Evolutionary conservation across 2,113 vertebrate genomes (phyloP).

Genomic region (Bettongia penicillata): DNA sequence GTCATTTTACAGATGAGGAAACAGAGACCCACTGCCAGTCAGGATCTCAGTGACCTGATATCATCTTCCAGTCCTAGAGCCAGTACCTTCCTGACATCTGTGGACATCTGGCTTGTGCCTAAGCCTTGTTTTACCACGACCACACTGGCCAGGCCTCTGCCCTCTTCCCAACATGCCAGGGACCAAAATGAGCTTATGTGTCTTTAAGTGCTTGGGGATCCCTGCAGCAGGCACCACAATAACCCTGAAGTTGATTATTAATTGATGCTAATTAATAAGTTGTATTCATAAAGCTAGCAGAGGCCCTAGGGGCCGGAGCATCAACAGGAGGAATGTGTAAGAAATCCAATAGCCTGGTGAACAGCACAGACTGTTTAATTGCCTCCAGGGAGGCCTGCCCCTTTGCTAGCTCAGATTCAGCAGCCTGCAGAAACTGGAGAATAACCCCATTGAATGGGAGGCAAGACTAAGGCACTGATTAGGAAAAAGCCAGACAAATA

Average conservation of each 20-base stretch:
- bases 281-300: neutral
- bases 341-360: neutral
- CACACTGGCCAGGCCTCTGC: neutral
- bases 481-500: neutral
- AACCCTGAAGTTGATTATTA: neutral
- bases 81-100: neutral
- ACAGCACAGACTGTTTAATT: neutral
- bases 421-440: neutral
- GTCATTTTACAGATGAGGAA: neutral
- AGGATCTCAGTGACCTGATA: neutral
- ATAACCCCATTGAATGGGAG: neutral
- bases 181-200: neutral
- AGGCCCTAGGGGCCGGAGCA: neutral
- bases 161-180: neutral
- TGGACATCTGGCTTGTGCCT: neutral
- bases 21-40: neutral
- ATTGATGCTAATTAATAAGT: conserved; percentile 1
- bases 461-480: neutral
- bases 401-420: neutral
- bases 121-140: neutral
- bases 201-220: neutral
- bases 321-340: neutral
- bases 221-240: neutral
- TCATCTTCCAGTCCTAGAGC: neutral
- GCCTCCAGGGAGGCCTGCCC: neutral